phyloP scores from a whole-genome alignment of 1,140 invertebrate species.

The Procambarus virginalis region DNA sequence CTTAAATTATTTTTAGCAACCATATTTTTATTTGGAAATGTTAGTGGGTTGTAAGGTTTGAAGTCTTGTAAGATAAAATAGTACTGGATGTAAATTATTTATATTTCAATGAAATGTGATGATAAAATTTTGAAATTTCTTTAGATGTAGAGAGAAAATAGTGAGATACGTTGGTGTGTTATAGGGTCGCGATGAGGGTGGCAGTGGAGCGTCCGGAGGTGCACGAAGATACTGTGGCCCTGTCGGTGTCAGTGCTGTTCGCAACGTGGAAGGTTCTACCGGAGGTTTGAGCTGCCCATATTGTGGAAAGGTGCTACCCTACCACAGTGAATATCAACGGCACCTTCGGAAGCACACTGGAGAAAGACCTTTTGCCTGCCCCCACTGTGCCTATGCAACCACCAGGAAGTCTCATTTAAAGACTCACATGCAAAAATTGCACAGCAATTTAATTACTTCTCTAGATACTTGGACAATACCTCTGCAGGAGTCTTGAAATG shows the following conservation, averaged over 20 bases:
- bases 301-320: slow-evolving; percentile 1
- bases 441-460: neutral
- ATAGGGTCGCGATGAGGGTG: slow-evolving; percentile 7
- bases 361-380: slow-evolving; percentile 7
- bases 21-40: too few relatives aligned
- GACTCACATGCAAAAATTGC: slow-evolving; percentile 3
- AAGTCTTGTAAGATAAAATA: too few relatives aligned
- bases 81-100: too few relatives aligned
- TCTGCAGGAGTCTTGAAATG: neutral
- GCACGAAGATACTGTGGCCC: neutral
- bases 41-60: too few relatives aligned
- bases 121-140: neutral
- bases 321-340: slow-evolving; percentile 11
- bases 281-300: slow-evolving; percentile 13
- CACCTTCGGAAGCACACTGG: neutral
- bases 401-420: slow-evolving; percentile 9
- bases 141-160: neutral
- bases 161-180: slow-evolving; percentile 6
- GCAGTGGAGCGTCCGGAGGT: slow-evolving; percentile 2
- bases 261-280: neutral
- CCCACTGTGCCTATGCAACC: neutral
- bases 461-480: neutral
- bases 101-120: neutral
- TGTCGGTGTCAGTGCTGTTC: neutral
- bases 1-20: too few relatives aligned